Percentiles rank a stretch among this genome's conserved stretches.
phyloP scores from a whole-genome alignment of 1,140 invertebrate genomes.

The Matsumurasca onukii region DNA sequence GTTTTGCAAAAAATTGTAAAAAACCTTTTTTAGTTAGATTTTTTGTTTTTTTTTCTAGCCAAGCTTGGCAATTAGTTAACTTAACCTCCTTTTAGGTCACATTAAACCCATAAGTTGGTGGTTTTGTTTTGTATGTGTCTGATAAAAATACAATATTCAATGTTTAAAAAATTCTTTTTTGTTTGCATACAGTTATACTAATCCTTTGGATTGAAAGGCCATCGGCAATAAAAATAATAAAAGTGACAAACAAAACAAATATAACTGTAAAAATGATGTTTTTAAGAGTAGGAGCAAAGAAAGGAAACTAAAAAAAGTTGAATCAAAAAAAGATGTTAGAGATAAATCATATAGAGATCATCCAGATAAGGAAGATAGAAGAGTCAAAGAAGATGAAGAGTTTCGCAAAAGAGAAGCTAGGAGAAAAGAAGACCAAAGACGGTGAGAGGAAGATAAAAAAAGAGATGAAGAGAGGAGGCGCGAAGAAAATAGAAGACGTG shows the following conservation, averaged over 20 bases:
- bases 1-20: too few species aligned
- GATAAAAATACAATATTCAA: background rate
- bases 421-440: conserved; percentile 39
- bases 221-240: too few species aligned
- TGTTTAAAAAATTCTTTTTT: background rate
- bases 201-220: too few species aligned
- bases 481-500: conserved; percentile 20
- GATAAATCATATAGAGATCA: conserved; percentile 1
- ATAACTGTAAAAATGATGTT: too few species aligned
- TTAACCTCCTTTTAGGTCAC: too few species aligned
- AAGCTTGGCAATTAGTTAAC: too few species aligned
- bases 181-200: too few species aligned
- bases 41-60: too few species aligned
- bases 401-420: conserved; percentile 48
- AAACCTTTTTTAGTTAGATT: too few species aligned
- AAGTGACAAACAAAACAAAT: too few species aligned
- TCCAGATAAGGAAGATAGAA: conserved; percentile 41
- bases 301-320: conserved; percentile 40
- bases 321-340: conserved; percentile 31
- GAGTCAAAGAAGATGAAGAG: conserved; percentile 42
- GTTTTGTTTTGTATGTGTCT: background rate
- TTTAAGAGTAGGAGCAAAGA: conserved; percentile 41
- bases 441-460: conserved; percentile 26
- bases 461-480: conserved; percentile 10
- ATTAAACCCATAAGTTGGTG: too few species aligned